These are phyloP conservation scores for Odontophorus gujanensis DNA, from an alignment of 2,113 vertebrate genomes.

Conservation along the genomic window DNA sequence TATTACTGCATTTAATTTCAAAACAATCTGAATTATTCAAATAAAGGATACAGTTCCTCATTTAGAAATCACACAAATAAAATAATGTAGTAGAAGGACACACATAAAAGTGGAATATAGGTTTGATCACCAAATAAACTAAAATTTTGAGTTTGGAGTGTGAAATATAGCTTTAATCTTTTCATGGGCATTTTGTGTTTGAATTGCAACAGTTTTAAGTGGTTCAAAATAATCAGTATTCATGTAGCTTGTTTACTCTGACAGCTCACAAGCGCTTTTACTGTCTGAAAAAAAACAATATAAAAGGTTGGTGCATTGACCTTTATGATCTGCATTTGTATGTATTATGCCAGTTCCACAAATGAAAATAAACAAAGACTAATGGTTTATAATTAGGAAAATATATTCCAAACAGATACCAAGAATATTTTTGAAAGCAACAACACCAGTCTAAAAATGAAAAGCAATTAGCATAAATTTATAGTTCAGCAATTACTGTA, in stretches of 20 bases:
- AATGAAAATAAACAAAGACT: slow-evolving; percentile 8
- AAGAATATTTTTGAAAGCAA: neutral
- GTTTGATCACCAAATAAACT: neutral
- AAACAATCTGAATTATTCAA: neutral
- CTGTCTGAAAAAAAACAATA: neutral
- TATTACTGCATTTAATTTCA: neutral
- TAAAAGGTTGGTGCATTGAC: neutral
- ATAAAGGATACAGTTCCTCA: neutral
- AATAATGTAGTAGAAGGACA: neutral
- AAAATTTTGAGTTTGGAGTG: neutral
- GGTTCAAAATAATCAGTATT: slow-evolving; percentile 15
- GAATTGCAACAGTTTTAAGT: neutral
- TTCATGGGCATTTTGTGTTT: slow-evolving; percentile 17
- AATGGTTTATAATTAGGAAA: slow-evolving; percentile 12
- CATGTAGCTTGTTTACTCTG: neutral
- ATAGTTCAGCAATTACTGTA: neutral
- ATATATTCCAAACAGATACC: neutral
- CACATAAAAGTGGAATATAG: neutral
- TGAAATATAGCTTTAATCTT: neutral
- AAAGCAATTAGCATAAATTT: neutral
- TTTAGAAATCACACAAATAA: neutral
- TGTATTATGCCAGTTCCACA: neutral
- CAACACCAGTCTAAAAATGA: neutral
- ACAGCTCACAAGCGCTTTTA: neutral
- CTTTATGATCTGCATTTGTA: neutral